These are phyloP conservation scores for Cheilosia variabilis DNA, from an alignment of 2,888 invertebrate species.

Conservation along the genomic window DNA sequence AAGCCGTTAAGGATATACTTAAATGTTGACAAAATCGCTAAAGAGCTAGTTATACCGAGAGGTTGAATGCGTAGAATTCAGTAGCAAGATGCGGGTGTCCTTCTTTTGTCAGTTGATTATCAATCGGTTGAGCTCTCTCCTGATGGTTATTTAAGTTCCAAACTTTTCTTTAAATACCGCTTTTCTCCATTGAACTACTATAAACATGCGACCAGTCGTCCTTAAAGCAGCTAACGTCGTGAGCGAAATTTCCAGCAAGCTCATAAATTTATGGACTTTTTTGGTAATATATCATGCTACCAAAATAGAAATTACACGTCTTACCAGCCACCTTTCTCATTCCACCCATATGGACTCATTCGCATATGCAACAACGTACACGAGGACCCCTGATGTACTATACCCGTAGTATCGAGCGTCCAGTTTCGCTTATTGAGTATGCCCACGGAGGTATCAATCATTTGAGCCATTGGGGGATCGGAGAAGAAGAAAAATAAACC, in stretches of 20 bases:
- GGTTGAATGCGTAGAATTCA: no score
- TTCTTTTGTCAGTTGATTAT: no score
- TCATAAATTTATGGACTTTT: conserved; percentile 56
- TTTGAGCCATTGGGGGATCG: conserved; percentile 14
- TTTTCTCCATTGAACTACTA: no score
- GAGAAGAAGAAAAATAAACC: conserved; percentile 12
- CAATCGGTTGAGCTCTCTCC: no score
- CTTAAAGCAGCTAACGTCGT: conserved; percentile 8
- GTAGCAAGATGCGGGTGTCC: no score
- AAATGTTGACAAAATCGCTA: no score
- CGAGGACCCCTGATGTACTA: conserved; percentile 22
- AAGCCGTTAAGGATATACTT: no score
- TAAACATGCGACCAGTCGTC: no score
- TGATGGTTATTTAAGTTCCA: no score
- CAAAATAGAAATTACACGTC: conserved; percentile 26
- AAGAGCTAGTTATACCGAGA: no score
- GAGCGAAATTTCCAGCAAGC: conserved; percentile 41
- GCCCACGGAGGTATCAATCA: conserved; percentile 65
- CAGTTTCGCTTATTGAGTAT: conserved; percentile 64
- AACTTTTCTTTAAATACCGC: no score
- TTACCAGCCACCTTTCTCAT: neutral
- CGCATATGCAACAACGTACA: conserved; percentile 52
- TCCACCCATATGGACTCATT: neutral
- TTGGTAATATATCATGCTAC: conserved; percentile 54
- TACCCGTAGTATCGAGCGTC: conserved; percentile 23